Percentiles rank a stretch among this genome's conserved stretches.
phyloP scores from a whole-genome alignment of 2,113 vertebrate species.

The Siphamia tubifer region DNA sequence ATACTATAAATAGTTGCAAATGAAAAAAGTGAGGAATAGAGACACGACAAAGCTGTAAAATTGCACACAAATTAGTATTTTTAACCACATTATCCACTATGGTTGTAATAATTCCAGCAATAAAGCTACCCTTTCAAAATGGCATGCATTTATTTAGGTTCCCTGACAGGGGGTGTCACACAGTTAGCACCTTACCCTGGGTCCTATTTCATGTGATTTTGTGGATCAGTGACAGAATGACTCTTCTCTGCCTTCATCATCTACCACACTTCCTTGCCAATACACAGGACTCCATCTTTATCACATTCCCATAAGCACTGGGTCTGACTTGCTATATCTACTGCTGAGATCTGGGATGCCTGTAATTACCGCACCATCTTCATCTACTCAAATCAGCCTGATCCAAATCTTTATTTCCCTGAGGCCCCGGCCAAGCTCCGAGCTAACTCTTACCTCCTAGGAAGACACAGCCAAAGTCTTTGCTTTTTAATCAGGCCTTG shows the following conservation, averaged over 20 bases:
- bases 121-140: constrained; percentile 27
- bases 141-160: constrained; percentile 38
- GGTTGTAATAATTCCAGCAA: constrained; percentile 25
- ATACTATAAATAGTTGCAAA: constrained; percentile 5
- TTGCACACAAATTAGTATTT: background rate
- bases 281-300: constrained; percentile 61
- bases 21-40: background rate
- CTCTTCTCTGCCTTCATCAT: constrained; percentile 72
- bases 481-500: constrained; percentile 78
- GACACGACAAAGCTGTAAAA: background rate
- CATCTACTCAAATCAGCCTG: constrained; percentile 76
- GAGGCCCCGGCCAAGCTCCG: constrained; percentile 62
- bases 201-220: constrained; percentile 67
- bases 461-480: constrained; percentile 63
- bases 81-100: constrained; percentile 10
- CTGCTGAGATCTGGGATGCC: constrained; percentile 74
- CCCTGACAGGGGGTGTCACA: constrained; percentile 26
- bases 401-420: constrained; percentile 80
- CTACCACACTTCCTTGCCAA: constrained; percentile 51
- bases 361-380: constrained; percentile 76
- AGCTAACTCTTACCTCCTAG: constrained; percentile 74
- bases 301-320: constrained; percentile 61
- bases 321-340: constrained; percentile 57
- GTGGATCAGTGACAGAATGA: constrained; percentile 73
- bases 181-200: constrained; percentile 45